Conservation (phyloP, 2,888 invertebrate genomes). For the Tubulanus polymorphus region DNA sequence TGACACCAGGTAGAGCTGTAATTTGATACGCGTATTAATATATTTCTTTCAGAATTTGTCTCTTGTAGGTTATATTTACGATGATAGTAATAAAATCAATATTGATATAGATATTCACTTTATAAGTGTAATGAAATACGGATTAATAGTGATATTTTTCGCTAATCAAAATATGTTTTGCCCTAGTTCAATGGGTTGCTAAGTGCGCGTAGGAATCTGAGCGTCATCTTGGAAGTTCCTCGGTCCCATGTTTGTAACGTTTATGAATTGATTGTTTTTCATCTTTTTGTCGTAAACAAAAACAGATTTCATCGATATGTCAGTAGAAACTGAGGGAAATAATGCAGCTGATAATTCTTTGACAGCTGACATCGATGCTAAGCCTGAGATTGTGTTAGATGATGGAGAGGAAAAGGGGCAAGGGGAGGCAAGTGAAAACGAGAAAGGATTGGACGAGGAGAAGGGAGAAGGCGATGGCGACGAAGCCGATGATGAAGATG, state of each 20-base stretch:
- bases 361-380: neutral
- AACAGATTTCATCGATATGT: too few species aligned
- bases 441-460: neutral
- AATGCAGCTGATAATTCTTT: neutral
- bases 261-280: neutral
- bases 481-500: slow-evolving; percentile 4
- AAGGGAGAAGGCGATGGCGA: neutral
- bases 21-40: too few species aligned
- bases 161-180: too few species aligned
- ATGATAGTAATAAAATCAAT: too few species aligned
- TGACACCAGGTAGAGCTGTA: too few species aligned
- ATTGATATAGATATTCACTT: too few species aligned
- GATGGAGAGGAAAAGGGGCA: neutral
- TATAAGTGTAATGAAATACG: too few species aligned
- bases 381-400: neutral
- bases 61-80: too few species aligned
- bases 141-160: too few species aligned
- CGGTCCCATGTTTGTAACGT: neutral
- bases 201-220: neutral
- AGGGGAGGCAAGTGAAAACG: neutral
- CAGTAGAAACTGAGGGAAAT: neutral
- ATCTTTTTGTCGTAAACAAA: too few species aligned
- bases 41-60: too few species aligned
- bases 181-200: too few species aligned
- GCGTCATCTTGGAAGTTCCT: neutral